phyloP scores from a whole-genome alignment of 2,888 invertebrate genomes.

The Parnassius mnemosyne region DNA sequence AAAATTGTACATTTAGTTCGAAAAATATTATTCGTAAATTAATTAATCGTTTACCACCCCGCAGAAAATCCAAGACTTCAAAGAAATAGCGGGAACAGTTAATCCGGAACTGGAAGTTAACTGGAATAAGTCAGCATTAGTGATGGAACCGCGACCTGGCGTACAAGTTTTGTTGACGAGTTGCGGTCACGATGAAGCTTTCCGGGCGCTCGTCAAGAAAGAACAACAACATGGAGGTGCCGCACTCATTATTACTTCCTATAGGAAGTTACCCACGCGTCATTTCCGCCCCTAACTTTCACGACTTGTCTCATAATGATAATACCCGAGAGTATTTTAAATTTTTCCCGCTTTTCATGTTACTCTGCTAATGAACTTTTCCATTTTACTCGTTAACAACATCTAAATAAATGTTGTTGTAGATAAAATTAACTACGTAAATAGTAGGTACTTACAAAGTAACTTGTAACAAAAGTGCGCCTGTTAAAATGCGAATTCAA shows the following conservation, averaged over 20 bases:
- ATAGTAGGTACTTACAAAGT: neutral
- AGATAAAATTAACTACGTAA: constrained; percentile 1
- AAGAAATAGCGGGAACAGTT: constrained; percentile 44
- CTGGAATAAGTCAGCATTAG: constrained; percentile 54
- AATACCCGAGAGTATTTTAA: constrained; percentile 66
- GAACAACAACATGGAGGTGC: constrained; percentile 44
- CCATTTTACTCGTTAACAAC: constrained; percentile 45
- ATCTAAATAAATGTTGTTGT: constrained; percentile 8
- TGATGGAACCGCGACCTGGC: constrained; percentile 62
- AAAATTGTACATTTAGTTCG: too few relatives aligned
- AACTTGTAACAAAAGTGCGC: neutral
- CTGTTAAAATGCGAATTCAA: too few relatives aligned
- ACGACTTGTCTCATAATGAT: constrained; percentile 68
- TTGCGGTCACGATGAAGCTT: constrained; percentile 54
- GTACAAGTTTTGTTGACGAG: constrained; percentile 53
- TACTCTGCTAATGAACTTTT: constrained; percentile 61
- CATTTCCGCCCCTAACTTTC: constrained; percentile 74
- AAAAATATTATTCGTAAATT: too few relatives aligned
- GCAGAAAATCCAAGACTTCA: constrained; percentile 52
- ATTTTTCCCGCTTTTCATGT: constrained; percentile 53
- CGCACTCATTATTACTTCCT: constrained; percentile 19
- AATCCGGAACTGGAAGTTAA: constrained; percentile 45
- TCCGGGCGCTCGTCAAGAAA: constrained; percentile 54
- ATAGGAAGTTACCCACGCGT: constrained; percentile 43
- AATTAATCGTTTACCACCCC: constrained; percentile 17